Evolutionary conservation across 2,113 vertebrate genomes (phyloP).

Genomic region (Myanophis thanlyinensis): DNA sequence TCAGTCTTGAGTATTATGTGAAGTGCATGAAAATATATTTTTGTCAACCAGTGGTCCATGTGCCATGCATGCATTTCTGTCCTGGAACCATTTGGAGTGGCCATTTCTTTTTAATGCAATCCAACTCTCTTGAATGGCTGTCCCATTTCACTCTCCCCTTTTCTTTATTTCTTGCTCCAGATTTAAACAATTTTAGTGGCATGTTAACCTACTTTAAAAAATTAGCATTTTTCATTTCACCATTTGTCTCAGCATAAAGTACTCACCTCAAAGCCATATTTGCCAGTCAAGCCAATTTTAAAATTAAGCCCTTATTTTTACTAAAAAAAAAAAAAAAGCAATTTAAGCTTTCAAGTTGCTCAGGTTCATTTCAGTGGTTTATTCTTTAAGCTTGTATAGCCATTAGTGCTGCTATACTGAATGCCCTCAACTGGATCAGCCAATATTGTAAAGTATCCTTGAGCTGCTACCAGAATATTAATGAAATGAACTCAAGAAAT

Average conservation of each 20-base stretch:
- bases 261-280: neutral
- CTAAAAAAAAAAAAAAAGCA: neutral
- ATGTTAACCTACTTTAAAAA: neutral
- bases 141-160: neutral
- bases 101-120: neutral
- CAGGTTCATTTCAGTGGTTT: neutral
- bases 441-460: constrained; percentile 3
- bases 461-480: neutral
- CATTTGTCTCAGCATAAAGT: neutral
- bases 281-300: neutral
- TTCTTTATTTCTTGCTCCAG: neutral
- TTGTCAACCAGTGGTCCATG: no score
- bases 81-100: neutral
- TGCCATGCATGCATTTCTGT: neutral
- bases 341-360: neutral
- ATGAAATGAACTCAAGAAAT: neutral
- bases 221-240: neutral
- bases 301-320: neutral
- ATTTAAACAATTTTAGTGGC: neutral
- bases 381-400: constrained; percentile 2
- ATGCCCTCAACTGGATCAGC: neutral
- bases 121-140: neutral
- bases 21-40: neutral
- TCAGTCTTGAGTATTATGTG: neutral
- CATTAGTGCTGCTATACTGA: neutral